These are phyloP conservation scores for Bugula neritina DNA, from an alignment of 2,888 invertebrate genomes.

Conservation along the genomic window DNA sequence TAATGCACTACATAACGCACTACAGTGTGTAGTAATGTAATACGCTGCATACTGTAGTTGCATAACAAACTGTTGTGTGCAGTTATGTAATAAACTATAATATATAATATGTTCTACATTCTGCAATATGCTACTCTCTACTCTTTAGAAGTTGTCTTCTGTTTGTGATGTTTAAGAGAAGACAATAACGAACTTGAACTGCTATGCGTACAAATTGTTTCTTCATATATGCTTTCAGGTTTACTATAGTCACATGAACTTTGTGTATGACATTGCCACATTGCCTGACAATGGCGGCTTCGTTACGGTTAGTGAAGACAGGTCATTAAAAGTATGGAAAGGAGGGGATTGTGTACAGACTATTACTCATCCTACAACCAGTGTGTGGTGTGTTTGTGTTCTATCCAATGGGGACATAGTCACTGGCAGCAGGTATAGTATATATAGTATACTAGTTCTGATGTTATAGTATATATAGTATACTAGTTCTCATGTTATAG, in stretches of 20 bases:
- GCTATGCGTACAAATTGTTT: neutral
- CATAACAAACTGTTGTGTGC: too few species aligned
- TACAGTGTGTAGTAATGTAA: too few species aligned
- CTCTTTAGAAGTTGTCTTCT: neutral
- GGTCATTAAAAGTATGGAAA: slow-evolving; percentile 75
- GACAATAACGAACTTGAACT: too few species aligned
- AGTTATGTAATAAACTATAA: too few species aligned
- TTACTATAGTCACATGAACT: slow-evolving; percentile 78
- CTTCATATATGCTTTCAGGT: slow-evolving; percentile 33
- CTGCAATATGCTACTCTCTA: neutral
- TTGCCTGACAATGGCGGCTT: slow-evolving; percentile 58
- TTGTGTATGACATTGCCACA: slow-evolving; percentile 65
- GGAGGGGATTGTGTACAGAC: slow-evolving; percentile 57
- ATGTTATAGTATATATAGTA: neutral
- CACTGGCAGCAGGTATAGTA: slow-evolving; percentile 63
- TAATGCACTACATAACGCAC: too few species aligned
- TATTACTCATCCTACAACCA: slow-evolving; percentile 73
- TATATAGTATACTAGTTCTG: neutral
- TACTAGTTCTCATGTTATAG: neutral
- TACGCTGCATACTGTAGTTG: too few species aligned
- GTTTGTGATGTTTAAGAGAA: neutral
- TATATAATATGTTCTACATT: too few species aligned
- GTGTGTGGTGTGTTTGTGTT: slow-evolving; percentile 79
- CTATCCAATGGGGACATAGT: slow-evolving; percentile 83
- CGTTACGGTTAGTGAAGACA: slow-evolving; percentile 82